phyloP scores from a whole-genome alignment of 2,113 vertebrate species.

The Talpa occidentalis region DNA sequence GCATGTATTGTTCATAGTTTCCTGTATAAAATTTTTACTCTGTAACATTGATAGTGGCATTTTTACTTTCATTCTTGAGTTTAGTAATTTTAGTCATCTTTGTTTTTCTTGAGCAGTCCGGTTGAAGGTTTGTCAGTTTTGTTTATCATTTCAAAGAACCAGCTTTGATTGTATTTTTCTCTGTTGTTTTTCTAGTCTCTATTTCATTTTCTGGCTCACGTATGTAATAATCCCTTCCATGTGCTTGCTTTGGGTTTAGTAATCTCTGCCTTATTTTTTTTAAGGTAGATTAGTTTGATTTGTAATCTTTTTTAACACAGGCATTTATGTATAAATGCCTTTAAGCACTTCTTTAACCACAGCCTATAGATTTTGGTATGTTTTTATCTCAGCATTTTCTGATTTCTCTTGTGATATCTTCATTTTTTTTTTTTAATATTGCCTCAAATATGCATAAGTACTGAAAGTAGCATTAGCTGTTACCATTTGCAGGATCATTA shows the following conservation, averaged over 20 bases:
- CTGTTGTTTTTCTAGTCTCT: not conserved
- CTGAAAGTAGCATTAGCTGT: slow-evolving; percentile 19
- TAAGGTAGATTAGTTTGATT: slow-evolving; percentile 25
- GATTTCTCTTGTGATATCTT: not conserved
- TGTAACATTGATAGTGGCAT: not conserved
- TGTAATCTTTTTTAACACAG: not conserved
- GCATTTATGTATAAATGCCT: not conserved
- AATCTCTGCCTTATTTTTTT: not conserved
- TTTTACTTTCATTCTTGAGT: not conserved
- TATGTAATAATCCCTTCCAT: not conserved
- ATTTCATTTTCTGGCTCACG: not conserved
- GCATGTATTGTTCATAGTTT: not conserved
- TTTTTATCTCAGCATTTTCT: not conserved
- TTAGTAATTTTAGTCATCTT: not conserved
- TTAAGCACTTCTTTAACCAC: not conserved
- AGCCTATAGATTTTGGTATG: not conserved
- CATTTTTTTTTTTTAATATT: not conserved
- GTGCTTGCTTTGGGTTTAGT: not conserved
- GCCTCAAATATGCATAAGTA: not conserved
- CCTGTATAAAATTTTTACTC: not conserved
- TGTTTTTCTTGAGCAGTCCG: not conserved
- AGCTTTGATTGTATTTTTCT: not conserved
- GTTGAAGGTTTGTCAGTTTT: not conserved
- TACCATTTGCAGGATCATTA: not conserved
- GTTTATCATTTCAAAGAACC: not conserved